These are phyloP conservation scores for Lytechinus pictus DNA, from an alignment of 35 echinoderm and acorn worm genomes.

Conservation along the genomic window DNA sequence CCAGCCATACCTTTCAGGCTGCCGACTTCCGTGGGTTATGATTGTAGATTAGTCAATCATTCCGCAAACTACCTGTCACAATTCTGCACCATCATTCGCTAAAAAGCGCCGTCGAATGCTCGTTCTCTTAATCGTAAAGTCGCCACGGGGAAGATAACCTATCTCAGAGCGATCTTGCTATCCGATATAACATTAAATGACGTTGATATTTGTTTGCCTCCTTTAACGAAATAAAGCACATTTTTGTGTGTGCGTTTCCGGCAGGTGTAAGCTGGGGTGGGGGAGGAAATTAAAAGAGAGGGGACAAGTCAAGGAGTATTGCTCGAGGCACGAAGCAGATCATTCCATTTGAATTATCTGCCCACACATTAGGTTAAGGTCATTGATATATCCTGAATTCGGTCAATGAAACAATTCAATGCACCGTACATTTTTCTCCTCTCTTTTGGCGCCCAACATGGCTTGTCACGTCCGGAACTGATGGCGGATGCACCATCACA, in stretches of 20 bases:
- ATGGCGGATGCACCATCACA: too few species aligned
- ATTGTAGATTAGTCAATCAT: neutral
- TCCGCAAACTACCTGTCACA: constrained; percentile 10
- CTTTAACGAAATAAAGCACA: neutral
- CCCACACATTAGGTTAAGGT: constrained; percentile 8
- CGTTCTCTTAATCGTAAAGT: neutral
- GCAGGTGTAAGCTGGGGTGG: constrained; percentile 6
- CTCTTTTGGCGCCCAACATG: neutral
- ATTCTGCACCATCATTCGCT: neutral
- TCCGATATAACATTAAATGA: neutral
- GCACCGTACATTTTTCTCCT: neutral
- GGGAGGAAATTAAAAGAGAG: constrained; percentile 18
- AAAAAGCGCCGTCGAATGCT: neutral
- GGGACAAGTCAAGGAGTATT: neutral
- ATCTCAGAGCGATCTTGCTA: neutral
- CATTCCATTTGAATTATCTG: neutral
- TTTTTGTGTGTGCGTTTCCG: constrained; percentile 11
- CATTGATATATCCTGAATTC: neutral
- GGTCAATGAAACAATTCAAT: neutral
- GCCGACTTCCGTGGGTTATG: neutral
- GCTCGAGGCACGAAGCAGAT: neutral
- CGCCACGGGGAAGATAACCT: neutral
- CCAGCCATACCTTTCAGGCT: neutral
- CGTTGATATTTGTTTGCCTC: neutral
- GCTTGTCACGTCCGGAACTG: neutral